Percentiles rank a stretch among this genome's conserved stretches.
Evolutionary conservation across 2,888 invertebrate species (phyloP).

Genomic region (Dioctria linearis): DNA sequence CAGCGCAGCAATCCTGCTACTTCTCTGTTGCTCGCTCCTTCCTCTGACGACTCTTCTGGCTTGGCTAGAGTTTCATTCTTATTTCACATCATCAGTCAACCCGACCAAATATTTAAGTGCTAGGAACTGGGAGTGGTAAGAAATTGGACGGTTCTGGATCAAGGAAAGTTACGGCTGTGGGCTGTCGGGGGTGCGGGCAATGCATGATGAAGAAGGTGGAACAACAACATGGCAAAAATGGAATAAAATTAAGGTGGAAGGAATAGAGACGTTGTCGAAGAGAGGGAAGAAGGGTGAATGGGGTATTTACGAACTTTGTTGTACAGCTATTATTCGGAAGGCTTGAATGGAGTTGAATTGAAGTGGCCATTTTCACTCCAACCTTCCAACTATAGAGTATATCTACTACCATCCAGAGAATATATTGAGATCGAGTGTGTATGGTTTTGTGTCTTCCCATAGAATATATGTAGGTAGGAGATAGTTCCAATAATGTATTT

Average conservation of each 20-base stretch:
- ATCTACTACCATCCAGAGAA: not conserved
- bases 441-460: not conserved
- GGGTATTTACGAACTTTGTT: conserved; percentile 32
- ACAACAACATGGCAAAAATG: conserved; percentile 29
- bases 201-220: not conserved
- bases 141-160: conserved; percentile 42
- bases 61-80: conserved; percentile 4
- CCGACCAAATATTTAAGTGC: conserved; percentile 43
- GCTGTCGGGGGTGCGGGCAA: not conserved
- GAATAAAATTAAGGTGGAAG: conserved; percentile 37
- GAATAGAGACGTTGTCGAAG: not conserved
- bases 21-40: not conserved
- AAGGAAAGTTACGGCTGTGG: conserved; percentile 42
- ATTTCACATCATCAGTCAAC: conserved; percentile 51
- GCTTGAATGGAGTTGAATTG: conserved; percentile 44
- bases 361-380: conserved; percentile 40
- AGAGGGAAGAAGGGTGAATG: not conserved
- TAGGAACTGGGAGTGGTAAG: conserved; percentile 35
- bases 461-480: not conserved
- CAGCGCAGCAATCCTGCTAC: no score
- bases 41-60: not conserved
- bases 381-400: not conserved
- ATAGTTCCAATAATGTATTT: conserved; percentile 9
- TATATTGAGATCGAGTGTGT: not conserved
- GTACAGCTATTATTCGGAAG: conserved; percentile 44